Evolutionary conservation across 1,140 invertebrate genomes (phyloP).

Genomic region (Drosophila tristis): DNA sequence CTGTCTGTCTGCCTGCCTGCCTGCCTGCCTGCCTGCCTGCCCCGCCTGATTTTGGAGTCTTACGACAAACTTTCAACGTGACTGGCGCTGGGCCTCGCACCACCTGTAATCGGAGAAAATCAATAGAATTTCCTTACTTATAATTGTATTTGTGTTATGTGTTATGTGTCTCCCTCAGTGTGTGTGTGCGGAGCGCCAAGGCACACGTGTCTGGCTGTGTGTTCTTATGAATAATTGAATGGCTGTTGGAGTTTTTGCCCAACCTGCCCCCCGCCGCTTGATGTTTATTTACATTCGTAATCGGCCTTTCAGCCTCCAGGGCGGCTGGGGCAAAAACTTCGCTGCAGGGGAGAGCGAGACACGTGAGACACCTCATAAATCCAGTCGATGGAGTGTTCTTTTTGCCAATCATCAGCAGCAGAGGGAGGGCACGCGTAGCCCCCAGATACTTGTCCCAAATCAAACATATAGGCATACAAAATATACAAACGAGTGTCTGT

Average conservation of each 20-base stretch:
- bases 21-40: background rate
- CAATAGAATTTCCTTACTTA: constrained; percentile 62
- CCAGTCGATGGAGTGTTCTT: too few relatives aligned
- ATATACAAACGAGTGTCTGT: too few relatives aligned
- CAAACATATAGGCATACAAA: too few relatives aligned
- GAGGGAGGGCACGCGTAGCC: too few relatives aligned
- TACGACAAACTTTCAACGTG: constrained; percentile 23
- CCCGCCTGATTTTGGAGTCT: too few relatives aligned
- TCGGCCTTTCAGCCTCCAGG: constrained; percentile 15
- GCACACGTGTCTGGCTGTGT: background rate
- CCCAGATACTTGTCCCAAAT: too few relatives aligned
- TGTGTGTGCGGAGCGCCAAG: background rate
- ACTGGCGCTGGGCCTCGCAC: background rate
- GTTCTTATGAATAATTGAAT: constrained; percentile 69
- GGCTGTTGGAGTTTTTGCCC: constrained; percentile 38
- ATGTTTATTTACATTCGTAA: constrained; percentile 63
- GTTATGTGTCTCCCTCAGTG: constrained; percentile 5
- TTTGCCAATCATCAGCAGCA: too few relatives aligned
- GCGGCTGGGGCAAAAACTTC: too few relatives aligned
- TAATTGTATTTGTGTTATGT: constrained; percentile 45
- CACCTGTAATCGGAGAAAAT: constrained; percentile 57
- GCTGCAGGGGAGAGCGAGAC: background rate
- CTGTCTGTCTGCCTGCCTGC: background rate
- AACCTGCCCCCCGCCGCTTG: constrained; percentile 1
- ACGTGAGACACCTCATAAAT: background rate